Base-by-base conservation (phyloP, 2,797 vertebrate genomes). In the Cynopterus sphinx region DNA sequence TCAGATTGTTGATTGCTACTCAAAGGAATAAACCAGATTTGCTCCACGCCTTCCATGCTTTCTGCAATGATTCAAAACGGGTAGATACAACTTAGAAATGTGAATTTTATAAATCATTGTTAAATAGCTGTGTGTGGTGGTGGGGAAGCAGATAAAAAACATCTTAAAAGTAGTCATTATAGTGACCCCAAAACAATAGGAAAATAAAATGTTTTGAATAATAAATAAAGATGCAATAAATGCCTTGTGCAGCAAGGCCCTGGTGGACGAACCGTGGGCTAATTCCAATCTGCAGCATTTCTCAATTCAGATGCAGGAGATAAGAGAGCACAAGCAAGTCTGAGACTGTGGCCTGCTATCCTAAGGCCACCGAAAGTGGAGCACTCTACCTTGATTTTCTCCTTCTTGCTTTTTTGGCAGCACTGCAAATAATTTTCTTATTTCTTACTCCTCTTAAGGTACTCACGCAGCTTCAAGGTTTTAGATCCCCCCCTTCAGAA, bases 401-500 rank as follows among this genome's bases (percentile, higher is more conserved):
- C 41, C 36, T 88, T 88, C 87, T 19, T 71, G 53, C 39, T 95
- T 49, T 17, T 31, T 2, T n/a, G 82, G 74, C 4, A 67, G 63
- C 57, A 67, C 41, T 59, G 41, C 46, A 77, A 74, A 90, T 21
- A 43, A 21, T 2, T 8, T 36, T 51, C 77, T 79, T 84, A 28
- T 21, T 84, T 92, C 92, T 87, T 78, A 57, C 59, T 86, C 79
- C 73, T 90, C 21, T 89, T 31, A 71, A 43, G n/a, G 55, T 39
- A 33, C 36, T 92, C 68, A 70, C 59, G 5, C 24, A 57, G 17
- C 63, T 53, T 55, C 43, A 15, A 43, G 55, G 17, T 75, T 97
- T 96, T 78, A 91, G 55, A 97, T 95, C 65, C 16, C 86, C 86
- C 43, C 70, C 46, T 71, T 95, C 93, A 74, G 93, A 71, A 96